A percentile compares a stretch with the other conserved stretches of the same genome.
These are phyloP conservation scores for Tyrannus savana DNA, from an alignment of 2,113 vertebrate species.

Conservation along the genomic window DNA sequence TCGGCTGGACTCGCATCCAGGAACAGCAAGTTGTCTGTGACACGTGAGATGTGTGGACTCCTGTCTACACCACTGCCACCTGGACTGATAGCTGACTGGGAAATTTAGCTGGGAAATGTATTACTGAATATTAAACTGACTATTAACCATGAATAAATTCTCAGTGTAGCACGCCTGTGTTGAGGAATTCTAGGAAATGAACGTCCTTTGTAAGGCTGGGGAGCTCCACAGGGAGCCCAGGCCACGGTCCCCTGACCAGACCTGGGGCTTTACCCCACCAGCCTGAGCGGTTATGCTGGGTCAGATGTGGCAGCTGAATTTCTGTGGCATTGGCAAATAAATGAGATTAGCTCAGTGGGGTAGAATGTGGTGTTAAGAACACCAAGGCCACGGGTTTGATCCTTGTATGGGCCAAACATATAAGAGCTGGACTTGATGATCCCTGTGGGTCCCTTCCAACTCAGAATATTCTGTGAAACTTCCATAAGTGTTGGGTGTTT, in stretches of 20 bases:
- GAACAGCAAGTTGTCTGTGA: constrained; percentile 33
- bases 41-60: constrained; percentile 25
- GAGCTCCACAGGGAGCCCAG: background rate
- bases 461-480: background rate
- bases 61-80: constrained; percentile 41
- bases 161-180: background rate
- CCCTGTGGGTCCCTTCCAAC: background rate
- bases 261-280: background rate
- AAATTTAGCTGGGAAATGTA: constrained; percentile 42
- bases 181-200: background rate
- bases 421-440: background rate
- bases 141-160: constrained; percentile 51
- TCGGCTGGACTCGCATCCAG: constrained; percentile 7
- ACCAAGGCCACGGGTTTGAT: background rate
- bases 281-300: background rate
- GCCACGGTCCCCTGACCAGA: rapidly evolving
- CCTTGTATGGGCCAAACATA: background rate
- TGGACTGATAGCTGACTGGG: constrained; percentile 58
- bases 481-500: background rate
- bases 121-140: constrained; percentile 55
- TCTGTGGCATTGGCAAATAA: background rate
- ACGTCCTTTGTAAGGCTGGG: background rate
- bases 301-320: background rate
- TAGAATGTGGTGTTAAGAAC: background rate
- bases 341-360: background rate